Base-by-base conservation (phyloP, 2,797 vertebrate genomes). In the Lacerta viridis region DNA sequence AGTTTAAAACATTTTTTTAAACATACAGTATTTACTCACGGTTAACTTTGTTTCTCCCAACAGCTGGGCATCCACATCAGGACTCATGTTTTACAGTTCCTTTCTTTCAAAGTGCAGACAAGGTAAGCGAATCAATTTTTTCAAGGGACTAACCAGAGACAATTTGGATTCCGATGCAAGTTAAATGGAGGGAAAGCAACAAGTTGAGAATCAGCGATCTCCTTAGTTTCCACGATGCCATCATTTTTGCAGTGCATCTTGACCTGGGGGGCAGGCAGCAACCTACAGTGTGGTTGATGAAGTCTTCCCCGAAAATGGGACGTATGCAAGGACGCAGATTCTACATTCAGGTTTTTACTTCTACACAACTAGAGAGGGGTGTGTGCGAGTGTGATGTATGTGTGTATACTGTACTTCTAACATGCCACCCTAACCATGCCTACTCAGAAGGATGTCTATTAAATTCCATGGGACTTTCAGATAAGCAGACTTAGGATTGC, bases 111-210 rank as follows among this genome's bases (percentile, higher is more conserved):
- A 27, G 69, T 81, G 11, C 64, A 68, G 61, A 46, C 2, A 80
- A 92, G 93, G 72, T 89, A 75, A 27, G 36, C n/a, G 55, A 90
- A 87, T 39, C 0, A 10, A 2, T 75, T 88, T 36, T 79, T 87
- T 85, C 41, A 43, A 80, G 50, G 55, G 81, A 61, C 88, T 80
- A 15, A n/a, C 90, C 7, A 17, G 74, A 64, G 29, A 50, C 20
- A 50, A 9, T 29, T 20, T 86, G 41, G 6, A 71, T 74, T 86
- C 27, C 36, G 2, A 29, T 69, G 25, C 11, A 50, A 89, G 5
- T 59, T 88, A 43, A 85, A 2, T 33, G 89, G 6, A 39, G 9
- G 46, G 43, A 20, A 84, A 84, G 33, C 13, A 75, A 55, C 25
- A 25, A 80, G 11, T 74, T 33, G 36, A 74, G 72, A 74, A 74